A percentile compares a stretch with the other conserved stretches of the same genome.
Conservation (phyloP, 2,113 vertebrate species). For the Brachypodius melanocephalos region DNA sequence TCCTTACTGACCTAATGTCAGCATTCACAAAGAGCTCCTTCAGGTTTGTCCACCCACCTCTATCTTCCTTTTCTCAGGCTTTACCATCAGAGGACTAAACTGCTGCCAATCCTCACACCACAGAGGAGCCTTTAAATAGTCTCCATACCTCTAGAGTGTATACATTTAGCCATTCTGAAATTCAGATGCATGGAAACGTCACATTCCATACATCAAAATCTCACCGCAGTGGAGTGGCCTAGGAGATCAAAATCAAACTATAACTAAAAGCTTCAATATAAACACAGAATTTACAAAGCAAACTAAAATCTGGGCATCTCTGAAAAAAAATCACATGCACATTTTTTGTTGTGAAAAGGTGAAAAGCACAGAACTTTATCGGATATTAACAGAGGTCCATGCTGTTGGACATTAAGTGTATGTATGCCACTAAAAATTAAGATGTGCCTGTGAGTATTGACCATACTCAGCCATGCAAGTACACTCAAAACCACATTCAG, state of each 20-base stretch:
- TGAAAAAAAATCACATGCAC: background rate
- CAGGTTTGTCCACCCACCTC: background rate
- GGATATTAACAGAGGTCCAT: background rate
- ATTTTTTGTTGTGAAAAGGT: background rate
- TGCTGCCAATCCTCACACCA: background rate
- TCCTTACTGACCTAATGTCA: background rate
- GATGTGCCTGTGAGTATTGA: rapidly evolving
- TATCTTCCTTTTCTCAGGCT: background rate
- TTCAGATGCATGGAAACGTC: background rate
- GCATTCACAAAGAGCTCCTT: rapidly evolving
- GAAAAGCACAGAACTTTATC: background rate
- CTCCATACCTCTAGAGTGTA: background rate
- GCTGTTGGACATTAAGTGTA: background rate
- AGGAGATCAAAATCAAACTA: background rate
- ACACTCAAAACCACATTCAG: background rate
- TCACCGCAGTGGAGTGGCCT: background rate
- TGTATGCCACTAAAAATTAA: background rate
- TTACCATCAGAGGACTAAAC: background rate
- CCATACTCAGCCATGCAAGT: background rate
- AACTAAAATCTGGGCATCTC: background rate
- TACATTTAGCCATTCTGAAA: background rate
- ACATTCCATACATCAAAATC: background rate
- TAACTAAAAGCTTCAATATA: background rate
- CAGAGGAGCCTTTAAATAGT: background rate
- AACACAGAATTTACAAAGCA: background rate